Base-by-base conservation (phyloP, 1,140 invertebrate species). In the Drosophila insularis region DNA sequence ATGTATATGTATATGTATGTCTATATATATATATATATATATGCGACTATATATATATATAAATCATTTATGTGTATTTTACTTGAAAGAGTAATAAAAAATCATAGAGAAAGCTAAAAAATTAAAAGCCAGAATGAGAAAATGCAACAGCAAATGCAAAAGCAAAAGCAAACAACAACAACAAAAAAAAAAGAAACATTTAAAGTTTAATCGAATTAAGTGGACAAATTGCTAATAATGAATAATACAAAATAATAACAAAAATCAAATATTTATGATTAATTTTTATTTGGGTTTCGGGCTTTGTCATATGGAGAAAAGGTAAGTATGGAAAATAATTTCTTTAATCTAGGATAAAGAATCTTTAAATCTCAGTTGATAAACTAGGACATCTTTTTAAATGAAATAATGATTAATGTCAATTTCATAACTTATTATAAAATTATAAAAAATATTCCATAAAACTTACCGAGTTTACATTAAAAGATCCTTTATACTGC, bases 201-300 rank as follows among this genome's bases (percentile, higher is more conserved):
- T 21, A 77, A 85, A 74, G 70, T 86, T 86, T 85, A 81, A 81
- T 86, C 74, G 78, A 86, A 87, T 81, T 87, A 86, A 86, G 82
- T 86, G 81, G 78, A 87, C 64, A 76, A 86, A 86, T 86, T 86
- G 82, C 81, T 87, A 86, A 86, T 86, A 81, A 75, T 71, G 43
- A 71, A 71, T 74, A 74, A 74, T 73, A 73, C 66, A 74, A 74
- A 75, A 73, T 66, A 73, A 86, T 78, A 82, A 87, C 81, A 69
- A 85, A 85, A 85, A 86, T 85, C 72, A 81, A 71, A 61, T 11
- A 37, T 40, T 17, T 39, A 14, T 19, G 2, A 14, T 4, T 21
- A 27, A 43, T 19, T 62, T 21, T 74, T 71, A n/a, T n/a, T 61
- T 21, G 27, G 4, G 5, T 27, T 68, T 66, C 17, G n/a, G 19